Conservation (phyloP, 2,113 vertebrate species). For the Suncus etruscus region DNA sequence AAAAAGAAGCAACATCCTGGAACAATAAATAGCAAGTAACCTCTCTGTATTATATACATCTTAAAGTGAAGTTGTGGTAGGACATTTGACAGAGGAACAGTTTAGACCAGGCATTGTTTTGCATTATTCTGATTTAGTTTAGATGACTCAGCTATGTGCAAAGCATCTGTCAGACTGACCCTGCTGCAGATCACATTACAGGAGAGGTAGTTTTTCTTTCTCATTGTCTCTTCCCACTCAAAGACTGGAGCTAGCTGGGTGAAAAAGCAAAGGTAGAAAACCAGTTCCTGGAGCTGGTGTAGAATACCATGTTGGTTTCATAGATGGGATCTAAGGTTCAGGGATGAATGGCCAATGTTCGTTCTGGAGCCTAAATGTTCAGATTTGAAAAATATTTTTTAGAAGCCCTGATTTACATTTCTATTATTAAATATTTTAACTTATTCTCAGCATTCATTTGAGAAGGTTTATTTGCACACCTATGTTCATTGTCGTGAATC, state of each 20-base stretch:
- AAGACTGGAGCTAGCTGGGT: neutral
- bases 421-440: too few relatives aligned
- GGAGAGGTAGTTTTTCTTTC: neutral
- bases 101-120: constrained; percentile 41
- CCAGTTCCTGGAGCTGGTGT: neutral
- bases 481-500: too few relatives aligned
- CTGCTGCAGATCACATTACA: neutral
- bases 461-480: too few relatives aligned
- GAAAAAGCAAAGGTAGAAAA: neutral
- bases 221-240: neutral
- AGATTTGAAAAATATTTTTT: neutral
- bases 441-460: too few relatives aligned
- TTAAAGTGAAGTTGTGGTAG: constrained; percentile 21
- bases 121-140: neutral
- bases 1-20: constrained; percentile 34
- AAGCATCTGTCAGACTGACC: neutral
- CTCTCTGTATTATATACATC: neutral
- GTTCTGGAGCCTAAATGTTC: too few relatives aligned
- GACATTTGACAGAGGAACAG: constrained; percentile 5
- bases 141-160: neutral
- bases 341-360: too few relatives aligned
- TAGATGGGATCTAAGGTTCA: too few relatives aligned
- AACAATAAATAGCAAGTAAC: constrained; percentile 14
- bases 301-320: too few relatives aligned
- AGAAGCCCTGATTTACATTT: too few relatives aligned